Base-by-base conservation (phyloP, 2,797 vertebrate genomes). In the Manis javanica region DNA sequence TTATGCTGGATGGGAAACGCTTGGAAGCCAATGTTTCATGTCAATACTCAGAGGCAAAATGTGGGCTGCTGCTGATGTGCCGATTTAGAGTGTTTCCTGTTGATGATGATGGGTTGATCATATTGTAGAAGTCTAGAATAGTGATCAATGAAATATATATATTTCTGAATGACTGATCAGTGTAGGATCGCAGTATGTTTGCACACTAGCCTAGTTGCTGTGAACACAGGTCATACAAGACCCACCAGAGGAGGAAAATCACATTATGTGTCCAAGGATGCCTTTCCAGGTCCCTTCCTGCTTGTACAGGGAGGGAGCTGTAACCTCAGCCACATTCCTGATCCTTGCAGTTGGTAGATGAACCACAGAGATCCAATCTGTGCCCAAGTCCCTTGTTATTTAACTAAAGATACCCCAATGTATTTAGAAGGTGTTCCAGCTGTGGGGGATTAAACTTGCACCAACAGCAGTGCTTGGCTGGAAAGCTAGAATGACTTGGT, bases 1-100 rank as follows among this genome's bases (percentile, higher is more conserved):
- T 97, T 97, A 96, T 95, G 96, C 81, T 96, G 71, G 91, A 96
- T 79, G 86, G 90, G 91, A 96, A 96, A 89, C 37, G 61, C 90
- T 91, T 74, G 90, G 94, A 88, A 94, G 86, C 61, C 26, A 75
- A 84, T 84, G 82, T 86, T 87, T 96, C 87, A 94, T 94, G 82
- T 94, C 96, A 93, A 93, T 97, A 96, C n/a, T 71, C 91, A 94
- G 89, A 94, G 68, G 96, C 2, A 7, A 97, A 92, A 94, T 97
- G 83, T 97, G 89, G 95, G 91, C 91, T 96, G 92, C 89, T 87
- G 91, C 87, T 29, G 86, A 96, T 97, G 92, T 89, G 88, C 86
- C 84, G 79, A 71, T 96, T 91, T 85, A 78, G 91, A 94, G 69
- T 49, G 87, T 68, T 82, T 69, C 8, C 71, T 93, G 51, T 87